phyloP scores from a whole-genome alignment of 2,888 invertebrate genomes.

The Mylabris sibirica region DNA sequence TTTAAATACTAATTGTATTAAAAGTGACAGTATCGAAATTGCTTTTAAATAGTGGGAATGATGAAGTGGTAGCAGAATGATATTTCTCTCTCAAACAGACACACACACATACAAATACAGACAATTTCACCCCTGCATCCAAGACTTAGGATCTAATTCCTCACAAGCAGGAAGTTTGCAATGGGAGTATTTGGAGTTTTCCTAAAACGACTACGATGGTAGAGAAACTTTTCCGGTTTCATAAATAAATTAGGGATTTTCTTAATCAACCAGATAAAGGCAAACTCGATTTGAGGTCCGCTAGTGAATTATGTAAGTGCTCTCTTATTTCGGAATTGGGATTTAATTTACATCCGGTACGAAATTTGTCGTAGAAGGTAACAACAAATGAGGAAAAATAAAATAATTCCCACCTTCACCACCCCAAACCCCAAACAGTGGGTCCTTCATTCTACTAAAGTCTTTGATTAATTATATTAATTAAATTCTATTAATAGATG shows the following conservation, averaged over 20 bases:
- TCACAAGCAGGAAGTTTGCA: conserved; percentile 15
- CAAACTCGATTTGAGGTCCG: conserved; percentile 32
- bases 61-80: not conserved
- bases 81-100: not conserved
- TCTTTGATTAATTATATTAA: not conserved
- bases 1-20: not conserved
- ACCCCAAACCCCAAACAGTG: no score
- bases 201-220: conserved; percentile 5
- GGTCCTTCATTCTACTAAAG: not conserved
- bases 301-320: conserved; percentile 24
- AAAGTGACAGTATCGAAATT: not conserved
- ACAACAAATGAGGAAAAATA: not conserved
- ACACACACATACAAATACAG: no score
- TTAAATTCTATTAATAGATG: not conserved
- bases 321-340: conserved; percentile 14
- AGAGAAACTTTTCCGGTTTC: conserved; percentile 31
- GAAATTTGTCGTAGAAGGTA: not conserved
- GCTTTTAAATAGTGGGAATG: not conserved
- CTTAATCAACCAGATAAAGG: conserved; percentile 40
- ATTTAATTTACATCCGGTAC: conserved; percentile 19
- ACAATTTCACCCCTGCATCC: not conserved
- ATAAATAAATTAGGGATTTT: conserved; percentile 40
- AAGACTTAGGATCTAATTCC: conserved; percentile 13
- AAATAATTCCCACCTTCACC: no score
- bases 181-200: conserved; percentile 15